These are phyloP conservation scores for Prunella fulvescens DNA, from an alignment of 2,113 vertebrate genomes.

Conservation along the genomic window DNA sequence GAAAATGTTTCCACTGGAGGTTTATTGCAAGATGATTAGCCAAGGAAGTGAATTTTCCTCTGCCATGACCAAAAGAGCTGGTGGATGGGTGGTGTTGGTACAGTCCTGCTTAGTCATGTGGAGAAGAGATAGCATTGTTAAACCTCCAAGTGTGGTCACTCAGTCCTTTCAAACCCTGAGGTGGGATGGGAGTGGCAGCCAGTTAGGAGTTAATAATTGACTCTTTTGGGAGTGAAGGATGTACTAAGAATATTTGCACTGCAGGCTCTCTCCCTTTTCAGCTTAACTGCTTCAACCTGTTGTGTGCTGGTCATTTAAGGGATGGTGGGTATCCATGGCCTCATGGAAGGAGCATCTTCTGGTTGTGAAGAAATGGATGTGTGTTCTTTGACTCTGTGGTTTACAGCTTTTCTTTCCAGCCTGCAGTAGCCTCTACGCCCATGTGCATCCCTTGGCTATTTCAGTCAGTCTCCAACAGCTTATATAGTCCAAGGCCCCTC, in stretches of 20 bases:
- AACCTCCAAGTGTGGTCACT: neutral
- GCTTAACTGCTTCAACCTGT: neutral
- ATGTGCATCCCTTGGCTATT: neutral
- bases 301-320: neutral
- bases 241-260: neutral
- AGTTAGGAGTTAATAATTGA: constrained; percentile 42
- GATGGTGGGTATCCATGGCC: accelerated
- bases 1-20: neutral
- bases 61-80: neutral
- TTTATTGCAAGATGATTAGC: neutral
- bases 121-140: neutral
- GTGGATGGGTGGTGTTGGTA: neutral
- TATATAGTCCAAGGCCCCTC: neutral
- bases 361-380: neutral
- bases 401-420: neutral
- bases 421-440: neutral
- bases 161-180: neutral
- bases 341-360: neutral
- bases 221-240: neutral
- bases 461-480: neutral
- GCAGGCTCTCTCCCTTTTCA: neutral
- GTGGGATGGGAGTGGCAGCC: constrained; percentile 9
- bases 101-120: neutral
- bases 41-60: neutral
- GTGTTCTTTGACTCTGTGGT: neutral